Evolutionary conservation across 2,888 invertebrate species (phyloP).

Genomic region (Eupithecia exiguata): DNA sequence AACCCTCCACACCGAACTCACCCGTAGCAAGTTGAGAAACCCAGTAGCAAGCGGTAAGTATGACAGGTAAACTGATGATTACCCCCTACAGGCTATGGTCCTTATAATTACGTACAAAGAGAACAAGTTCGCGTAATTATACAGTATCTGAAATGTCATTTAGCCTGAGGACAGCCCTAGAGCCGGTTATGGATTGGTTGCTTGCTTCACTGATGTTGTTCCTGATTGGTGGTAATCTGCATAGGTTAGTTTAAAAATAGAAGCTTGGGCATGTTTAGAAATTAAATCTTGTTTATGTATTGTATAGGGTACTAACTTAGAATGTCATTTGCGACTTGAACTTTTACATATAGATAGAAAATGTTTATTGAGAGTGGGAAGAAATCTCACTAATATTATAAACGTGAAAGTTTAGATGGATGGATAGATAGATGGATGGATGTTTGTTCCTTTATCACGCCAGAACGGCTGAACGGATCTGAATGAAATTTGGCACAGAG

Average conservation of each 20-base stretch:
- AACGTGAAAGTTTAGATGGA: too few species aligned
- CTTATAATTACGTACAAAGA: slow-evolving; percentile 57
- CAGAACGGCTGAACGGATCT: too few species aligned
- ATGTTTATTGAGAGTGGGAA: too few species aligned
- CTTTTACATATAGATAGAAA: too few species aligned
- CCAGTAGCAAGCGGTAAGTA: slow-evolving; percentile 55
- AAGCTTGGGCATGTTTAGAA: slow-evolving; percentile 17
- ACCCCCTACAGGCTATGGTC: slow-evolving; percentile 49
- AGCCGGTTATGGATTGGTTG: slow-evolving; percentile 48
- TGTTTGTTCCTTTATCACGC: too few species aligned
- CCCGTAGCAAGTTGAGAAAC: slow-evolving; percentile 29
- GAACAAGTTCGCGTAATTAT: slow-evolving; percentile 49
- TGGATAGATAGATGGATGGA: too few species aligned
- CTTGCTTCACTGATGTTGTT: slow-evolving; percentile 38
- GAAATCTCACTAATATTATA: too few species aligned
- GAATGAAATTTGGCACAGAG: too few species aligned
- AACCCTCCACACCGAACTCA: slow-evolving; percentile 12
- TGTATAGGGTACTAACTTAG: too few species aligned
- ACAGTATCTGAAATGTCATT: slow-evolving; percentile 55
- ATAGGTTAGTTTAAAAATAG: slow-evolving; percentile 39
- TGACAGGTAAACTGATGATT: slow-evolving; percentile 59
- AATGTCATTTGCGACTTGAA: too few species aligned
- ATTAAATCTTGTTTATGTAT: neutral
- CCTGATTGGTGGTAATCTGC: slow-evolving; percentile 42
- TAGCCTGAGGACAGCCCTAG: slow-evolving; percentile 46